A percentile compares a stretch with the other conserved stretches of the same genome.
These are phyloP conservation scores for Taxidea taxus DNA, from an alignment of 2,113 vertebrate species.

Conservation along the genomic window DNA sequence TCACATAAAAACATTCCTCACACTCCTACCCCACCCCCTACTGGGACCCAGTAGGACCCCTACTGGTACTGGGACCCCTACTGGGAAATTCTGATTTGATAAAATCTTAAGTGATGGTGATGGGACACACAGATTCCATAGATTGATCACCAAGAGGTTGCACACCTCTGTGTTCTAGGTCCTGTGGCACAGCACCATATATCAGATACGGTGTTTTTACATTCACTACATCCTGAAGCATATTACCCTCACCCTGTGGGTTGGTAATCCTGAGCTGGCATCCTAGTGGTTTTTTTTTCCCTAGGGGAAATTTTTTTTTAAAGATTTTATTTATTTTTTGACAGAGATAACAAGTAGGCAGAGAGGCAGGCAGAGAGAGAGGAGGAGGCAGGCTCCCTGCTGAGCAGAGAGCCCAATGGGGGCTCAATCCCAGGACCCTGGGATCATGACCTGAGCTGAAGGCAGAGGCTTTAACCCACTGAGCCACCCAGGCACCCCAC, in stretches of 20 bases:
- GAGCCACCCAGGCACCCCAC: too few species aligned
- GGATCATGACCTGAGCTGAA: too few species aligned
- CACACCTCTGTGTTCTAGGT: not conserved
- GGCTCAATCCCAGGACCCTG: too few species aligned
- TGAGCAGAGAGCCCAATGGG: too few species aligned
- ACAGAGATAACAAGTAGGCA: too few species aligned
- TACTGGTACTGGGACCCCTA: not conserved
- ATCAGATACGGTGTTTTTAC: not conserved
- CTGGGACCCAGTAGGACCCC: not conserved
- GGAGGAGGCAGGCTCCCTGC: too few species aligned
- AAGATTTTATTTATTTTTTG: too few species aligned
- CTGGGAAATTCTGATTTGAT: not conserved
- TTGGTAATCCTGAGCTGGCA: not conserved
- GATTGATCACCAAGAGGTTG: not conserved
- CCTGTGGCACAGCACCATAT: too few species aligned
- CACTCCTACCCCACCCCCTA: not conserved
- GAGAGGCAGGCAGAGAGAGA: too few species aligned
- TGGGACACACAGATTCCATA: not conserved
- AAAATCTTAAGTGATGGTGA: not conserved
- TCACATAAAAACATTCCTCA: not conserved
- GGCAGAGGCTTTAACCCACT: too few species aligned
- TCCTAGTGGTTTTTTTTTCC: not conserved
- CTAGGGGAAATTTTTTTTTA: not conserved
- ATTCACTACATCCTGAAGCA: not conserved
- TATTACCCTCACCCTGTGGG: not conserved